Conservation (phyloP, 2,113 vertebrate species). For the Myotis lucifugus region DNA sequence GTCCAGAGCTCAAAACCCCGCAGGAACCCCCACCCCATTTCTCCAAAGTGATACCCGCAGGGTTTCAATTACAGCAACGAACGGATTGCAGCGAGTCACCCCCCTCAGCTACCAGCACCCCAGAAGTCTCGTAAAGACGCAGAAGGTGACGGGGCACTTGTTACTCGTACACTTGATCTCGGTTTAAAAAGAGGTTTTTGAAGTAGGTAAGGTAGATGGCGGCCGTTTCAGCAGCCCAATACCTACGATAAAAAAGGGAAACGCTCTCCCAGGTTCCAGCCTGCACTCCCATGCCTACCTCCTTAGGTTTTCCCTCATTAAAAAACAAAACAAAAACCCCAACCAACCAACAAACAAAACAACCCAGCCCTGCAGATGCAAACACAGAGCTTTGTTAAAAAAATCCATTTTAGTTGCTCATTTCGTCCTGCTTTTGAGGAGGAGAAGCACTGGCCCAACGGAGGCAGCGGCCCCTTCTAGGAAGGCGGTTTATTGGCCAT, state of each 20-base stretch:
- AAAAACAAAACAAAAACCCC: slow-evolving; percentile 22
- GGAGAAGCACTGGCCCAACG: slow-evolving; percentile 59
- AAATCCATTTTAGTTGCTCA: slow-evolving; percentile 77
- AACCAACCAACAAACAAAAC: background rate
- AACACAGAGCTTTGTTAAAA: slow-evolving; percentile 71
- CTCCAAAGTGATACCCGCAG: slow-evolving; percentile 40
- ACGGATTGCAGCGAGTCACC: background rate
- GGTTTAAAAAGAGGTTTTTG: slow-evolving; percentile 74
- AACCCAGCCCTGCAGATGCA: slow-evolving; percentile 32
- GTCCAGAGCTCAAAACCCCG: background rate
- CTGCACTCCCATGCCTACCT: slow-evolving; percentile 32
- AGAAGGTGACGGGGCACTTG: slow-evolving; percentile 77
- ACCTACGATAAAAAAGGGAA: slow-evolving; percentile 77
- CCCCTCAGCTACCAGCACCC: slow-evolving; percentile 69
- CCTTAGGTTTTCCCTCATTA: slow-evolving; percentile 67
- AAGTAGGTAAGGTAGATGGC: slow-evolving; percentile 74
- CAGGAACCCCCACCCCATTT: background rate
- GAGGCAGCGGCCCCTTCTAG: slow-evolving; percentile 71
- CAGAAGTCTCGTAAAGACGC: slow-evolving; percentile 83
- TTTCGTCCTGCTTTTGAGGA: slow-evolving; percentile 82
- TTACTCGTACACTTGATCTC: slow-evolving; percentile 82
- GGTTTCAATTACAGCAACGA: slow-evolving; percentile 64
- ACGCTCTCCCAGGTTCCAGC: slow-evolving; percentile 74
- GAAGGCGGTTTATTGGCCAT: slow-evolving; percentile 73
- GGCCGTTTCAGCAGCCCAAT: slow-evolving; percentile 23